phyloP scores from a whole-genome alignment of 2,797 vertebrate genomes.

The Xyrichtys novacula region DNA sequence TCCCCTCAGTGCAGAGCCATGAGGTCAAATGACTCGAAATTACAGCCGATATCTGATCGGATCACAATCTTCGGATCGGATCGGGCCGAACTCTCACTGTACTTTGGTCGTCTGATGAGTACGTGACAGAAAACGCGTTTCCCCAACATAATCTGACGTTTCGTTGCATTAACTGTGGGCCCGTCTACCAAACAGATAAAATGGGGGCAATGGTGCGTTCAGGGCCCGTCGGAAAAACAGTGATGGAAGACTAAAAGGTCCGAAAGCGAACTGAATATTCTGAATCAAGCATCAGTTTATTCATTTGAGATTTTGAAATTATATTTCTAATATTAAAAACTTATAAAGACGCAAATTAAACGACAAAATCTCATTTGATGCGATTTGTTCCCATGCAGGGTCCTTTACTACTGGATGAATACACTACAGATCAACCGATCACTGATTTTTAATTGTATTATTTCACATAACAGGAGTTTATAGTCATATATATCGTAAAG shows the following conservation, averaged over 20 bases:
- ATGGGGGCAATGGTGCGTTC: slow-evolving; percentile 64
- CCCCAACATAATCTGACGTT: slow-evolving; percentile 44
- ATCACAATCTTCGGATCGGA: slow-evolving; percentile 8
- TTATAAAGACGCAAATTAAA: no score
- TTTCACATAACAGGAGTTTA: neutral
- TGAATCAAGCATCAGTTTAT: neutral
- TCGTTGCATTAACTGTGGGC: slow-evolving; percentile 36
- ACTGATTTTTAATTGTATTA: no score
- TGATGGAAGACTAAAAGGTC: neutral
- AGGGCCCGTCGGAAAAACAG: slow-evolving; percentile 24
- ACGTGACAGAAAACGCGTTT: slow-evolving; percentile 34
- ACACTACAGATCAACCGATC: no score
- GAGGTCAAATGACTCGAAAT: slow-evolving; percentile 24
- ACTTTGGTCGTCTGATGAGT: slow-evolving; percentile 14
- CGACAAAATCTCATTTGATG: no score
- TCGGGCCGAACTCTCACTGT: neutral
- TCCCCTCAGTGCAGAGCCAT: slow-evolving; percentile 26
- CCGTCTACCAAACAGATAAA: slow-evolving; percentile 40
- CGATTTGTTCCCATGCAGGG: no score
- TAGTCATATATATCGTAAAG: neutral
- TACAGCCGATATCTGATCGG: slow-evolving; percentile 12
- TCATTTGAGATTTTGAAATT: no score
- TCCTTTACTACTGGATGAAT: no score
- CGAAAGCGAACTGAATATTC: neutral
- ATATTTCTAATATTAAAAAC: no score